A percentile compares a stretch with the other conserved stretches of the same genome.
These are phyloP conservation scores for Otus scops DNA, from an alignment of 2,797 vertebrate species.

Conservation along the genomic window DNA sequence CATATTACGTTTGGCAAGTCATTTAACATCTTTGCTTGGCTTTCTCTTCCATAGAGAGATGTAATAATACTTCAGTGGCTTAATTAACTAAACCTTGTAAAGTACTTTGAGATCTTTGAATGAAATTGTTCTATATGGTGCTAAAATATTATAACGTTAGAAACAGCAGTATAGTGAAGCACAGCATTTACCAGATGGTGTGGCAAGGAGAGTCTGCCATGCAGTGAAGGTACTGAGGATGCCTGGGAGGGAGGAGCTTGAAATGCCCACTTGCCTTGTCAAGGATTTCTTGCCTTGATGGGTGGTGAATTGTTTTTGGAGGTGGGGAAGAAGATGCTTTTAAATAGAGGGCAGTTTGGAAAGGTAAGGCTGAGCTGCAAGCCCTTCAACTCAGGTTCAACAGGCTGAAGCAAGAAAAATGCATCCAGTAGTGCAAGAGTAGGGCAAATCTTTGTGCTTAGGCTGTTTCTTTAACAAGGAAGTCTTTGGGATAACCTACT, in stretches of 20 bases:
- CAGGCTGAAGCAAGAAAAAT: background rate
- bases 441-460: background rate
- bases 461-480: background rate
- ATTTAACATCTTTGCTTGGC: conserved; percentile 53
- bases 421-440: background rate
- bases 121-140: conserved; percentile 6
- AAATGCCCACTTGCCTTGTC: background rate
- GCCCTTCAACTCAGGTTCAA: background rate
- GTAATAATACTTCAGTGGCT: conserved; percentile 48
- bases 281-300: background rate
- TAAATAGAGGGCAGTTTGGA: background rate
- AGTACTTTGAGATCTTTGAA: background rate
- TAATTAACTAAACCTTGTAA: conserved; percentile 49
- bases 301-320: background rate
- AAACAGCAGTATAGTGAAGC: background rate
- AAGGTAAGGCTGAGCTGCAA: background rate
- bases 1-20: conserved; percentile 31
- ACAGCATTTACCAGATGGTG: background rate
- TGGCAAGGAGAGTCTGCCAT: background rate
- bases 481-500: background rate
- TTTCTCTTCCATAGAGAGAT: background rate
- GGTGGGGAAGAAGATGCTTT: fast-evolving
- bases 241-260: background rate
- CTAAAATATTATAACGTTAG: background rate
- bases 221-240: background rate